phyloP scores from a whole-genome alignment of 1,140 invertebrate species.

The Formica selysi region DNA sequence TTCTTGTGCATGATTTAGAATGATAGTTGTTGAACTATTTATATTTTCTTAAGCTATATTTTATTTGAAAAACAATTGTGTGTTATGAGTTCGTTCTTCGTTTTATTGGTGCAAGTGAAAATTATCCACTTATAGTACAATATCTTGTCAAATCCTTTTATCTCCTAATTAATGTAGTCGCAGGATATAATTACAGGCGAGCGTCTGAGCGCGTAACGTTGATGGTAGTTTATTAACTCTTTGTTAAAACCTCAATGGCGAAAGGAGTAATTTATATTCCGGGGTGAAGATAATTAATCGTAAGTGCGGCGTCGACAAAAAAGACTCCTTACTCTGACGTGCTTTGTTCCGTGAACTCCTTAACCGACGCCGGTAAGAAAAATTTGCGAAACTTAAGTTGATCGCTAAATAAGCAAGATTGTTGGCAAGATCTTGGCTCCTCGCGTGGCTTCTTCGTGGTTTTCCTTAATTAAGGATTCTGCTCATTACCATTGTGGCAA shows the following conservation, averaged over 20 bases:
- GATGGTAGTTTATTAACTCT: constrained; percentile 62
- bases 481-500: constrained; percentile 66
- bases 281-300: constrained; percentile 65
- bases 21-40: constrained; percentile 1
- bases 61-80: constrained; percentile 9
- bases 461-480: constrained; percentile 64
- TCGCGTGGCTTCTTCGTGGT: constrained; percentile 41
- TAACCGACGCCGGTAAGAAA: constrained; percentile 34
- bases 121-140: constrained; percentile 57
- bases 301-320: constrained; percentile 45
- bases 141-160: constrained; percentile 57
- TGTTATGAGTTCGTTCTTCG: neutral
- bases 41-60: neutral
- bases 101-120: constrained; percentile 18
- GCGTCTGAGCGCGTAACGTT: constrained; percentile 49
- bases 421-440: constrained; percentile 62
- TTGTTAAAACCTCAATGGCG: constrained; percentile 58
- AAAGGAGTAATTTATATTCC: constrained; percentile 63
- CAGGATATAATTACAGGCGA: constrained; percentile 60
- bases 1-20: neutral
- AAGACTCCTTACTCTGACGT: constrained; percentile 29
- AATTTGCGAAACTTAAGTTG: constrained; percentile 50
- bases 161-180: constrained; percentile 52
- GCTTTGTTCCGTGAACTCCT: constrained; percentile 43
- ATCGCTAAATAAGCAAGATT: constrained; percentile 64